Base-by-base conservation (phyloP, 2,888 invertebrate genomes). In the Neoaliturus tenellus region DNA sequence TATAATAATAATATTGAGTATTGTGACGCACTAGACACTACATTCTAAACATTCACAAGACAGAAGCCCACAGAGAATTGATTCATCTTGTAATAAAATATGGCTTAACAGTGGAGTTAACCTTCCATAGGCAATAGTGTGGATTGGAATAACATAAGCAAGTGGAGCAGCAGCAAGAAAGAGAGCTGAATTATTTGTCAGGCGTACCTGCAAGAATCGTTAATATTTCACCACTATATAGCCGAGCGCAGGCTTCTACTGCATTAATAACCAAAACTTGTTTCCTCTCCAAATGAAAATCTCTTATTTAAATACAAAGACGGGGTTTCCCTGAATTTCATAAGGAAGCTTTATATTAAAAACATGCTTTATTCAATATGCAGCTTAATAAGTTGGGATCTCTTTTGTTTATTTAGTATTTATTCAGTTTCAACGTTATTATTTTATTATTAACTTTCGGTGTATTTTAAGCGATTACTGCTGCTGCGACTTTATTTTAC, bases 281-380 rank as follows among this genome's bases (percentile, higher is more conserved):
- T 78, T 78, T 78, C 78, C 78, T 78, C 55, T 35, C 51, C 78
- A 78, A 78, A 78, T 78, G 78, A 78, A 78, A 78, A 78, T 78
- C 78, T 78, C 78, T 78, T 78, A 78, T 78, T 78, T 78, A 78
- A 78, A 78, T 78, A 78, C 33, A 51, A 51, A 78, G 73, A 44
- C 73, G 44, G n/a, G 44, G 73, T 39, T 75, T 71, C 39, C 73
- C n/a, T 28, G 62, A 62, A 62, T 62, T 62, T 62, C 62, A 62
- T 62, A 62, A 62, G 62, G 62, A 62, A 62, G 62, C 20, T 62
- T 62, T 62, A 62, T 62, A 62, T 62, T 62, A 62, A 62, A 62
- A 62, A 62, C 62, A 62, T 28, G 62, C 28, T 62, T 62, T 62
- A 62, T 62, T 62, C 62, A 62, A 62, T 62, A 62, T 62, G 62